These are phyloP conservation scores for Drosophila tropicalis DNA, from an alignment of 1,140 invertebrate species.

Conservation along the genomic window DNA sequence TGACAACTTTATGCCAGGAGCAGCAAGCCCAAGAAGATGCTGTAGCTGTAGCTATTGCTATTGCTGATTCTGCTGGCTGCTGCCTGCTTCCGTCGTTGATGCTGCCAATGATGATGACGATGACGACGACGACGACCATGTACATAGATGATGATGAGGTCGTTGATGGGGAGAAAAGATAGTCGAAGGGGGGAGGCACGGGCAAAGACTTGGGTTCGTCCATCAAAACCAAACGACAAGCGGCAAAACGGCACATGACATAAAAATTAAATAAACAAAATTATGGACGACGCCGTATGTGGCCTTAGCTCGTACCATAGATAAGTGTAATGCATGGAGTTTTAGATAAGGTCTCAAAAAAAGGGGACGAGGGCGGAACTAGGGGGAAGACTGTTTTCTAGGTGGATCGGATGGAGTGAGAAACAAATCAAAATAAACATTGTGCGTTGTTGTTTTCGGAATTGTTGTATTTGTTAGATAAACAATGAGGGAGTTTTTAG, in stretches of 20 bases:
- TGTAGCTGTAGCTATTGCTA: constrained; percentile 6
- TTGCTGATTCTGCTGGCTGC: not conserved
- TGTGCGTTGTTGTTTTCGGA: constrained; percentile 59
- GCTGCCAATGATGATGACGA: constrained; percentile 23
- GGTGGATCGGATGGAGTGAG: constrained; percentile 23
- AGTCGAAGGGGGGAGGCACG: not conserved
- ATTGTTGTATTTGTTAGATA: constrained; percentile 74
- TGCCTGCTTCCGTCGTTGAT: constrained; percentile 41
- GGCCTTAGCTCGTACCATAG: constrained; percentile 38
- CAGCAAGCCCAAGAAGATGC: constrained; percentile 65
- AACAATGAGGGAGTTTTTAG: constrained; percentile 67
- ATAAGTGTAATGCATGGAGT: constrained; percentile 65
- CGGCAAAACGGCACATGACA: constrained; percentile 75
- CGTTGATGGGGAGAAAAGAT: not conserved
- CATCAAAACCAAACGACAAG: constrained; percentile 45
- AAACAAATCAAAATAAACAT: constrained; percentile 76
- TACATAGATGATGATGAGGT: not conserved
- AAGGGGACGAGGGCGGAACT: not conserved
- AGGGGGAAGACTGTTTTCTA: constrained; percentile 8
- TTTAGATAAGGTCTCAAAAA: constrained; percentile 33
- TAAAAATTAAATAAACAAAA: constrained; percentile 82
- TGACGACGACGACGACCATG: constrained; percentile 7
- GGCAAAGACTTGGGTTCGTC: constrained; percentile 15
- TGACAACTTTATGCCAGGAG: constrained; percentile 80
- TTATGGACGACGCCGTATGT: constrained; percentile 73